These are phyloP conservation scores for Sinelater perroti DNA, from an alignment of 2,888 invertebrate species.

Conservation along the genomic window DNA sequence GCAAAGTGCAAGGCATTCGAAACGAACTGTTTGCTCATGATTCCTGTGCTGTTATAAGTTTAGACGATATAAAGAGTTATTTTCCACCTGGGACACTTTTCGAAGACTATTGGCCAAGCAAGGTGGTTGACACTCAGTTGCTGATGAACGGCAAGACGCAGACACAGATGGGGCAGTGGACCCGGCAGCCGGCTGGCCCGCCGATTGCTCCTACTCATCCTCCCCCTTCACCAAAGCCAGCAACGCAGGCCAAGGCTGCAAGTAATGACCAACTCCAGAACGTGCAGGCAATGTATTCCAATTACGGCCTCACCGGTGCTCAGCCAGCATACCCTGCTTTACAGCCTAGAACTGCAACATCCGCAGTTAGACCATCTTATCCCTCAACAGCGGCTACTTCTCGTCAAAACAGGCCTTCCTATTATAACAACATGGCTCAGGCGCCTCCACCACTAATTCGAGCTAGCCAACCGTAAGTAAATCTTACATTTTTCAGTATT, in stretches of 20 bases:
- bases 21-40: conserved; percentile 92
- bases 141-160: conserved; percentile 74
- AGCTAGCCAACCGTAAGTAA: conserved; percentile 48
- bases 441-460: conserved; percentile 66
- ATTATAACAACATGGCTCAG: conserved; percentile 52
- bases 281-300: conserved; percentile 50
- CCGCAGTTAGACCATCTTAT: conserved; percentile 55
- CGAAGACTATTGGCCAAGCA: conserved; percentile 93
- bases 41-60: conserved; percentile 88
- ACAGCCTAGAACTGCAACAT: conserved; percentile 51
- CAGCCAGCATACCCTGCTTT: conserved; percentile 51
- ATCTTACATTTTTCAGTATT: no score
- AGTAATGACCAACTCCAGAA: conserved; percentile 52
- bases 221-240: conserved; percentile 57
- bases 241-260: conserved; percentile 54
- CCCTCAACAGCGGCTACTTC: conserved; percentile 56
- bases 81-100: conserved; percentile 90
- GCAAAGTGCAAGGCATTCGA: conserved; percentile 91
- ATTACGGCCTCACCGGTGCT: conserved; percentile 49
- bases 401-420: conserved; percentile 52
- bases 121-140: conserved; percentile 84
- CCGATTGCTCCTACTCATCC: conserved; percentile 66
- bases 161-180: conserved; percentile 74
- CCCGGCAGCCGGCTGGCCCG: conserved; percentile 78
- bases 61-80: conserved; percentile 89